These are phyloP conservation scores for Abramis brama DNA, from an alignment of 2,113 vertebrate genomes.

Conservation along the genomic window DNA sequence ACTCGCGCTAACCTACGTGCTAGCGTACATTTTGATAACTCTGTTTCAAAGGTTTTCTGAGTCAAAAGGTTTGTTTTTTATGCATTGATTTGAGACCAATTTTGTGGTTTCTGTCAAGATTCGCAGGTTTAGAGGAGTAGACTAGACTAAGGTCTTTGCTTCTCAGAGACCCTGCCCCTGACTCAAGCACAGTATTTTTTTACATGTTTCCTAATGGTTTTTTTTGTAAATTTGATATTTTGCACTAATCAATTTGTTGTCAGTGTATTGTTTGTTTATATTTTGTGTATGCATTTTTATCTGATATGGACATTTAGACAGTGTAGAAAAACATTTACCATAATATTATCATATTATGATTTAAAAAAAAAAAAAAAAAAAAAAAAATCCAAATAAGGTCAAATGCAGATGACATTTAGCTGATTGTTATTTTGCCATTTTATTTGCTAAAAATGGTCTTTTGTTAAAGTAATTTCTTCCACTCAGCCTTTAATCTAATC, in stretches of 20 bases:
- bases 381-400: neutral
- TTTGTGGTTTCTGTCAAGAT: constrained; percentile 44
- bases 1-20: neutral
- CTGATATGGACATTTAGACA: constrained; percentile 16
- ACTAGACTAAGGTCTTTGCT: constrained; percentile 43
- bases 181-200: constrained; percentile 67
- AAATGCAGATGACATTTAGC: neutral
- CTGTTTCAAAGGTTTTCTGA: neutral
- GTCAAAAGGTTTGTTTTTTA: neutral
- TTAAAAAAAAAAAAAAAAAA: no score
- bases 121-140: constrained; percentile 34
- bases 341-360: neutral
- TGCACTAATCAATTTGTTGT: constrained; percentile 73
- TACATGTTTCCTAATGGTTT: constrained; percentile 39
- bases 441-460: neutral
- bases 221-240: constrained; percentile 68
- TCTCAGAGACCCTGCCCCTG: constrained; percentile 46
- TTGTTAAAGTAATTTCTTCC: neutral
- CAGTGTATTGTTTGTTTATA: constrained; percentile 41
- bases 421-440: neutral
- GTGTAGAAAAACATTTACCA: neutral
- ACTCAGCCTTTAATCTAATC: neutral
- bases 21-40: neutral
- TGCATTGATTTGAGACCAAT: constrained; percentile 39
- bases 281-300: constrained; percentile 58